Base-by-base conservation (phyloP, 35 echinoderm and acorn worm genomes). In the Nesometra sesokonis region DNA sequence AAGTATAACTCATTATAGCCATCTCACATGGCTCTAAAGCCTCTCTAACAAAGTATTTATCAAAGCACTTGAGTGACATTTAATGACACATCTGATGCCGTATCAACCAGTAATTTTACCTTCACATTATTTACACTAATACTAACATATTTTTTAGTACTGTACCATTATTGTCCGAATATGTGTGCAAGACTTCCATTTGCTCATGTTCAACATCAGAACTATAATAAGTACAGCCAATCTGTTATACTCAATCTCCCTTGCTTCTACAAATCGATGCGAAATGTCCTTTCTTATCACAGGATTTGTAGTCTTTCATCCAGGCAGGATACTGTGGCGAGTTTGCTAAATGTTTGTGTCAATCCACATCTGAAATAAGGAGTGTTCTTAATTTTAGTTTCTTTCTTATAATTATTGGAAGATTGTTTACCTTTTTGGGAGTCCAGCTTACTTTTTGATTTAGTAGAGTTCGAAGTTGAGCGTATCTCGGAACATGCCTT, bases 211-310 rank as follows among this genome's bases (percentile, higher is more conserved):
- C 52, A 13, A 13, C 11, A 67, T 27, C 21, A 27, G 52, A 19
- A n/a, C n/a, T n/a, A n/a, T n/a, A n/a, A n/a, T n/a, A n/a, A n/a
- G n/a, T n/a, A n/a, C n/a, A n/a, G n/a, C n/a, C n/a, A n/a, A n/a
- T n/a, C n/a, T n/a, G n/a, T n/a, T n/a, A n/a, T n/a, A n/a, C n/a
- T n/a, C n/a, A 27, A 11, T n/a, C n/a, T n/a, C 8, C 21, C 23
- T 67, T 27, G 2, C 9, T 19, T 19, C 52, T 5, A 19, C 91
- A 93, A 81, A 90, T 57, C 30, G 67, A 47, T 3, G 91, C 87
- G 27, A 80, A 87, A 39, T 93, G 91, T 82, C 91, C 84, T 37
- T 29, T 82, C 76, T 89, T 87, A 11, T 80, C 79, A 38, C 91
- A 93, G 4, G 32, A 34, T 46, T 82, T 30, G 32, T 88, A 89